Conservation (phyloP, 2,113 vertebrate genomes). For the Sorex fumeus region DNA sequence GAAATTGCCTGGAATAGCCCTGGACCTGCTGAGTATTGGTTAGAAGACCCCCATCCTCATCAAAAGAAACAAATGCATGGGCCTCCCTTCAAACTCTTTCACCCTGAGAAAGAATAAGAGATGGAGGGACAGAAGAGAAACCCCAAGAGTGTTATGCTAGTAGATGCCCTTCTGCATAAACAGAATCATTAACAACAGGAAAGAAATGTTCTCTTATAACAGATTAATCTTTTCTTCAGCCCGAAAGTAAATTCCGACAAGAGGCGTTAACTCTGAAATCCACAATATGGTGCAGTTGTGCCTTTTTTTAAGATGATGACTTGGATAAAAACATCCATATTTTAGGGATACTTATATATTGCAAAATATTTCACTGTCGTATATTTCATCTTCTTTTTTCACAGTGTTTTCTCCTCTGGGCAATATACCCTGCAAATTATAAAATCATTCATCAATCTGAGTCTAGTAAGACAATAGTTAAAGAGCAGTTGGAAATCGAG, state of each 20-base stretch:
- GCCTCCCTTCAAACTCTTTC: neutral
- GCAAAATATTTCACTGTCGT: slow-evolving; percentile 86
- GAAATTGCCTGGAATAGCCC: too few species aligned
- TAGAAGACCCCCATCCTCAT: too few species aligned
- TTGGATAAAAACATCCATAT: slow-evolving; percentile 58
- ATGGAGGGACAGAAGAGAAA: neutral
- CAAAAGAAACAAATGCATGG: neutral
- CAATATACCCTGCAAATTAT: slow-evolving; percentile 79
- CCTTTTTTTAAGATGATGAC: slow-evolving; percentile 52
- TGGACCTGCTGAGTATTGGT: too few species aligned
- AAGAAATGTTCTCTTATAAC: neutral
- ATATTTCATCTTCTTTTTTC: slow-evolving; percentile 77
- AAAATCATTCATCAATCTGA: slow-evolving; percentile 83
- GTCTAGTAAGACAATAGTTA: slow-evolving; percentile 82
- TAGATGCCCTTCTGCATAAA: neutral
- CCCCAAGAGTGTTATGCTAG: neutral
- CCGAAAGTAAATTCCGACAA: slow-evolving; percentile 30
- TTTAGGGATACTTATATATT: slow-evolving; percentile 82
- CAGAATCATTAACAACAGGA: neutral
- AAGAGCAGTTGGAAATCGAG: slow-evolving; percentile 84
- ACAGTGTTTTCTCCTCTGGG: slow-evolving; percentile 77
- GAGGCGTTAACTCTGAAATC: slow-evolving; percentile 44
- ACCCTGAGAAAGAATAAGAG: neutral
- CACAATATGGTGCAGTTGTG: neutral
- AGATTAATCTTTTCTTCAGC: slow-evolving; percentile 12